phyloP scores from a whole-genome alignment of 1,140 invertebrate species.

The Drosophila navojoa region DNA sequence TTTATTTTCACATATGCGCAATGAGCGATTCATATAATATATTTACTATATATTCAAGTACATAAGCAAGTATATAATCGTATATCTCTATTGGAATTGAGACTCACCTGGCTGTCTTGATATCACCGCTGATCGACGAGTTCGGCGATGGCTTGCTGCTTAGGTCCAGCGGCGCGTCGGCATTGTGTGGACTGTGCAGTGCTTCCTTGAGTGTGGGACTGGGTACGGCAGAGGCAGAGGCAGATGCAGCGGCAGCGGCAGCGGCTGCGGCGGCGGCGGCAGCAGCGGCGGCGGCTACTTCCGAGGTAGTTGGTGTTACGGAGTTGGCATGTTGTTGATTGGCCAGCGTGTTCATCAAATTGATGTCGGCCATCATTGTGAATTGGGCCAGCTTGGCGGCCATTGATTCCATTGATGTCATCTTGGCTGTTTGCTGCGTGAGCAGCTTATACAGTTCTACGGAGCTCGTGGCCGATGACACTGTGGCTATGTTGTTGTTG shows the following conservation, averaged over 20 bases:
- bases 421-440: slow-evolving; percentile 67
- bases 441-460: slow-evolving; percentile 70
- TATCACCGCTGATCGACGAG: slow-evolving; percentile 80
- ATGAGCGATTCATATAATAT: slow-evolving; percentile 48
- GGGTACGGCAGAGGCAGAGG: slow-evolving; percentile 43
- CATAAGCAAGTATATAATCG: background rate
- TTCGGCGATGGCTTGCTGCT: slow-evolving; percentile 87
- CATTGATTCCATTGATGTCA: slow-evolving; percentile 84
- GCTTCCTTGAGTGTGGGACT: slow-evolving; percentile 84
- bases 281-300: slow-evolving; percentile 64
- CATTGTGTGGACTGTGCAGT: slow-evolving; percentile 84
- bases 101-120: slow-evolving; percentile 76
- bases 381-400: slow-evolving; percentile 75
- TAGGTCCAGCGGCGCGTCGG: slow-evolving; percentile 89
- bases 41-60: slow-evolving; percentile 5
- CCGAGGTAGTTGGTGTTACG: slow-evolving; percentile 83
- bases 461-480: slow-evolving; percentile 36
- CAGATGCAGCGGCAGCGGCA: too few relatives aligned
- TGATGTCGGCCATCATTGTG: slow-evolving; percentile 64
- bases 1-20: slow-evolving; percentile 61
- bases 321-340: slow-evolving; percentile 64
- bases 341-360: slow-evolving; percentile 62
- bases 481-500: slow-evolving; percentile 24
- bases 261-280: too few relatives aligned
- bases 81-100: background rate